These are phyloP conservation scores for Drosophila merina DNA, from an alignment of 2,888 invertebrate species.

Conservation along the genomic window DNA sequence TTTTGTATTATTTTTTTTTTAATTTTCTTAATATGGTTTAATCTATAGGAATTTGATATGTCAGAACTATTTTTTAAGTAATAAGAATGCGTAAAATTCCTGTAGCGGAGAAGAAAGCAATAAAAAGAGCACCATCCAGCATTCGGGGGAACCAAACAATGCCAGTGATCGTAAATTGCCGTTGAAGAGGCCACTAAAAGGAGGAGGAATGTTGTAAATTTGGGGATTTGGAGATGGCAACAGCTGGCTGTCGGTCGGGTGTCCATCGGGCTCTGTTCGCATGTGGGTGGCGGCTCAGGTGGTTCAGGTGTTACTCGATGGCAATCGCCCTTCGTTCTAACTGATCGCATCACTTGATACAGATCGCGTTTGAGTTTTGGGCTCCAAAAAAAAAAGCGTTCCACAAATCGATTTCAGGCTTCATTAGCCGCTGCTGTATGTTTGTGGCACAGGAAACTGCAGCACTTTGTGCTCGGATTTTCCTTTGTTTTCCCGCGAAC, in stretches of 20 bases:
- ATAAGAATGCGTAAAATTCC: constrained; percentile 34
- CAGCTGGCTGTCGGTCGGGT: constrained; percentile 54
- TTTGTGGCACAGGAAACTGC: constrained; percentile 70
- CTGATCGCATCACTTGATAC: constrained; percentile 51
- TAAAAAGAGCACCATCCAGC: constrained; percentile 46
- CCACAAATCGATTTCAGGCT: constrained; percentile 81
- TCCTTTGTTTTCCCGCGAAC: constrained; percentile 45
- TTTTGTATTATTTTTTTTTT: neutral
- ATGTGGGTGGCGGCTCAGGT: constrained; percentile 20
- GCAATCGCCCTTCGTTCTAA: constrained; percentile 47
- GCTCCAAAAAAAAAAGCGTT: constrained; percentile 16
- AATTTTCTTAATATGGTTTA: neutral
- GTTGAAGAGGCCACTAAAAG: constrained; percentile 53
- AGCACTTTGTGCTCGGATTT: constrained; percentile 60
- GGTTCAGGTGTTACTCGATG: constrained; percentile 36
- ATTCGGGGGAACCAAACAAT: constrained; percentile 51
- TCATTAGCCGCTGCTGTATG: constrained; percentile 62
- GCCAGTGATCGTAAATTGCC: constrained; percentile 70
- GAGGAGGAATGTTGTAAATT: constrained; percentile 65
- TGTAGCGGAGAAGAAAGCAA: constrained; percentile 8
- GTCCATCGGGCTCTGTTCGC: neutral
- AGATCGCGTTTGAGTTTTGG: constrained; percentile 5
- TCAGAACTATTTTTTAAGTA: neutral
- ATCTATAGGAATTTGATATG: neutral
- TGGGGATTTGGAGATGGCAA: constrained; percentile 70